A percentile compares a stretch with the other conserved stretches of the same genome.
Conservation (phyloP, 2,797 vertebrate genomes). For the Paedocypris micromegethes region DNA sequence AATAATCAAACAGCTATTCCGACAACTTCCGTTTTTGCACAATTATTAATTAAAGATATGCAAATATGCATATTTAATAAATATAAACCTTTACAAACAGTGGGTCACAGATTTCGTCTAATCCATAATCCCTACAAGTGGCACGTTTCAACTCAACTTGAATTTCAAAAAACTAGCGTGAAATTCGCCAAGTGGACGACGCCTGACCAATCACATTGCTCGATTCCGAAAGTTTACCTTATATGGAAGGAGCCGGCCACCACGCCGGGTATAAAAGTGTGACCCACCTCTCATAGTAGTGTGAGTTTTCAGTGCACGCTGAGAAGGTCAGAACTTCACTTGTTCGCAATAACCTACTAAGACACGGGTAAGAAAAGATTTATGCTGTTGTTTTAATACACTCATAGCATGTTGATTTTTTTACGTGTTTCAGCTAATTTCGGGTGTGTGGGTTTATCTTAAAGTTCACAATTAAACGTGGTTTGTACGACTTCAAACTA, state of each 20-base stretch:
- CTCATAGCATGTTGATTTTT: too few relatives aligned
- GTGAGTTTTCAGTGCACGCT: conserved; percentile 35
- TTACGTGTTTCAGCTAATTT: too few relatives aligned
- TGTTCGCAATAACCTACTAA: conserved; percentile 45
- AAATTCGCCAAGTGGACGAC: conserved; percentile 67
- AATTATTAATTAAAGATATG: too few relatives aligned
- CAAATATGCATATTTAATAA: too few relatives aligned
- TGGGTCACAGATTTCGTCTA: too few relatives aligned
- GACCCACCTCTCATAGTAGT: conserved; percentile 14
- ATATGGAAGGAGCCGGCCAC: conserved; percentile 84
- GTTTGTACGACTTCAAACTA: too few relatives aligned
- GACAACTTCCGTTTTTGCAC: too few relatives aligned
- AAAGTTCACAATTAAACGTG: too few relatives aligned
- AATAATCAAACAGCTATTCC: too few relatives aligned
- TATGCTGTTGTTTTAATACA: too few relatives aligned
- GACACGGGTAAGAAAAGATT: conserved; percentile 59
- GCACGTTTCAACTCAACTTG: conserved; percentile 39
- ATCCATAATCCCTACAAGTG: conserved; percentile 42
- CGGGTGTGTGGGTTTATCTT: too few relatives aligned
- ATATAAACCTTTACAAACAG: too few relatives aligned
- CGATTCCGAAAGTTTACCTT: conserved; percentile 88
- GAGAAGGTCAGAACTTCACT: neutral
- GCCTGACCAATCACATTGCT: conserved; percentile 72
- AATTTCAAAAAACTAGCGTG: conserved; percentile 63
- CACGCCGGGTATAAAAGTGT: conserved; percentile 69